A percentile compares a stretch with the other conserved stretches of the same genome.
These are phyloP conservation scores for Podarcis raffonei DNA, from an alignment of 2,113 vertebrate species.

Conservation along the genomic window DNA sequence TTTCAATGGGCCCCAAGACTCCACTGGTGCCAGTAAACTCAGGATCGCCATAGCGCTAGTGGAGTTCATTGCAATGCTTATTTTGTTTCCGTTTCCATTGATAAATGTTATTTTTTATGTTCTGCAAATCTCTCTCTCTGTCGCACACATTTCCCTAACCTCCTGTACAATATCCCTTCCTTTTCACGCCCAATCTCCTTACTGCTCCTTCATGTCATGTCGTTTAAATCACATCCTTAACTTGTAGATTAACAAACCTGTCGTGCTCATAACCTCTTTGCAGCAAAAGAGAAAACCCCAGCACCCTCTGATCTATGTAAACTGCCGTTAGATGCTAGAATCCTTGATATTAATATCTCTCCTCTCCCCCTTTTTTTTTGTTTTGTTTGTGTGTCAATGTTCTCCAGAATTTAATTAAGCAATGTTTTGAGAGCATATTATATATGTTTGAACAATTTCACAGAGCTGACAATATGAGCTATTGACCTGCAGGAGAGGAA, in stretches of 20 bases:
- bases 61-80: not conserved
- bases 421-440: constrained; percentile 72
- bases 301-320: constrained; percentile 70
- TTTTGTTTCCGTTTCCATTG: not conserved
- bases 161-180: fast-evolving
- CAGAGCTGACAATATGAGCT: constrained; percentile 63
- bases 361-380: constrained; percentile 17
- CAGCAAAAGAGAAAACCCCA: not conserved
- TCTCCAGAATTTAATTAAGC: constrained; percentile 79
- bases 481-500: constrained; percentile 72
- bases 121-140: not conserved
- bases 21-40: not conserved
- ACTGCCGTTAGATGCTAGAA: constrained; percentile 65
- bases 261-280: constrained; percentile 66
- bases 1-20: too few relatives aligned
- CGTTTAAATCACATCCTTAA: constrained; percentile 30
- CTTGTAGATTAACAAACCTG: constrained; percentile 66
- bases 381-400: constrained; percentile 76
- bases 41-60: fast-evolving
- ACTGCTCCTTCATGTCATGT: constrained; percentile 38
- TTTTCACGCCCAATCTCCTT: constrained; percentile 43
- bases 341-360: constrained; percentile 71
- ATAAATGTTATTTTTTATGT: constrained; percentile 20
- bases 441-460: constrained; percentile 73
- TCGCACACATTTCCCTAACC: fast-evolving